Conservation (phyloP, 2,888 invertebrate species). For the Dynastes hyllus region DNA sequence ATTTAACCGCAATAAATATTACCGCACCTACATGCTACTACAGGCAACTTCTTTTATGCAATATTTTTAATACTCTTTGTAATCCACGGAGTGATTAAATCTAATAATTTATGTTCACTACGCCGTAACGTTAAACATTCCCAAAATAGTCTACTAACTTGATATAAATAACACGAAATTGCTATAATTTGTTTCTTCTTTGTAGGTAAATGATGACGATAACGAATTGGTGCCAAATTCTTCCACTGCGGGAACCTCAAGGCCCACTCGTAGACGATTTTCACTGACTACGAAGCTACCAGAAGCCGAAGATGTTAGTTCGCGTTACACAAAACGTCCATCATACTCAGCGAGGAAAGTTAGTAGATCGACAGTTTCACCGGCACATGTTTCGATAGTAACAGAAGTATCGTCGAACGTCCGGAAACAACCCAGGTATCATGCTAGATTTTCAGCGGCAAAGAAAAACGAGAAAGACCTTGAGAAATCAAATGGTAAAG, state of each 20-base stretch:
- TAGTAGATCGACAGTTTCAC: constrained; percentile 42
- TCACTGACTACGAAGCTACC: constrained; percentile 59
- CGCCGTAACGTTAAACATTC: background rate
- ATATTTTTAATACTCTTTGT: background rate
- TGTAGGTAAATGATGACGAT: constrained; percentile 56
- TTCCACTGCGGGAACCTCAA: constrained; percentile 45
- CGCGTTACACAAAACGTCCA: constrained; percentile 40
- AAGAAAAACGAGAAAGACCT: constrained; percentile 22
- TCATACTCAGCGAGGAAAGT: constrained; percentile 37
- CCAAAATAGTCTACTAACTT: background rate
- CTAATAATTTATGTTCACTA: background rate
- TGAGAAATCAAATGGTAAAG: background rate
- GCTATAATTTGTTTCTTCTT: background rate
- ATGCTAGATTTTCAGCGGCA: constrained; percentile 62
- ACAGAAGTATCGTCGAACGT: constrained; percentile 58
- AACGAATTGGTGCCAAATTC: constrained; percentile 55
- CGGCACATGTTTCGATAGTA: constrained; percentile 49
- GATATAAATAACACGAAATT: background rate
- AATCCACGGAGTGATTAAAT: background rate
- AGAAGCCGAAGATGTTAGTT: constrained; percentile 42
- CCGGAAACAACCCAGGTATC: constrained; percentile 63
- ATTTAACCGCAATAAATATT: constrained; percentile 16
- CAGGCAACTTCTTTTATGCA: constrained; percentile 7
- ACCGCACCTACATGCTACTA: too few relatives aligned
- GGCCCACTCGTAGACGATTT: constrained; percentile 60